Evolutionary conservation across 2,113 vertebrate genomes (phyloP), one percentile per base, ranked within the genome.

Genomic region (Manacus vitellinus): DNA sequence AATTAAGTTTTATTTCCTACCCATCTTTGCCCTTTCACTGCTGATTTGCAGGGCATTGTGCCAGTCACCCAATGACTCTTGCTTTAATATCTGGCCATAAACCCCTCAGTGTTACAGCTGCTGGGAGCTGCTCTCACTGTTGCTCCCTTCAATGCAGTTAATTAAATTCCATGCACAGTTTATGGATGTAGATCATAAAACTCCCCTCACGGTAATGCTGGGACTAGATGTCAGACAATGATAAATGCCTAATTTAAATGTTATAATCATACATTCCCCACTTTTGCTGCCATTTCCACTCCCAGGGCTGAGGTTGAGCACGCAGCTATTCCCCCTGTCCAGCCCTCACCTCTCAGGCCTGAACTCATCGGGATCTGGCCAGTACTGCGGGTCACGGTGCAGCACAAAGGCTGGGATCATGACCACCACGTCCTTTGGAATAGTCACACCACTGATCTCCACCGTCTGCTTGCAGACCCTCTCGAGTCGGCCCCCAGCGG

Each of bases 381-480:
- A 98, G 73, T 97, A 49, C 3, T 91, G 75, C 0, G 96, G 97
- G 71, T 98, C 94, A 1, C 46, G 91, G 54, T 99, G 98, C 51
- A 98, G 62, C 27, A 77, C 66, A 1, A 89, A 98, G 3, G 44
- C 68, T 24, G 99, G 98, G 43, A 99, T 95, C 23, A 91, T 1
- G 12, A 98, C 71, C 8, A 97, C 85, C 27, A 85, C 97, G 18
- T 88, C 97, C 89, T 98, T 93, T 15, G 99, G 98, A 82, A 99
- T 97, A 12, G 97, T 95, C 55, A 99, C 33, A 6, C 98, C 98
- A 10, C 85, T 97, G 37, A 99, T 56, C 95, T 99, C 98, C 67
- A 99, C 89, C 0, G 98, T 97, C 43, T 98, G 96, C 95, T 99
- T 99, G 95, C 98, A 98, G 41, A 98, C 39, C n/a, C 99, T 98